Evolutionary conservation across 2,797 vertebrate species (phyloP).

Genomic region (Allochrocebus solatus): DNA sequence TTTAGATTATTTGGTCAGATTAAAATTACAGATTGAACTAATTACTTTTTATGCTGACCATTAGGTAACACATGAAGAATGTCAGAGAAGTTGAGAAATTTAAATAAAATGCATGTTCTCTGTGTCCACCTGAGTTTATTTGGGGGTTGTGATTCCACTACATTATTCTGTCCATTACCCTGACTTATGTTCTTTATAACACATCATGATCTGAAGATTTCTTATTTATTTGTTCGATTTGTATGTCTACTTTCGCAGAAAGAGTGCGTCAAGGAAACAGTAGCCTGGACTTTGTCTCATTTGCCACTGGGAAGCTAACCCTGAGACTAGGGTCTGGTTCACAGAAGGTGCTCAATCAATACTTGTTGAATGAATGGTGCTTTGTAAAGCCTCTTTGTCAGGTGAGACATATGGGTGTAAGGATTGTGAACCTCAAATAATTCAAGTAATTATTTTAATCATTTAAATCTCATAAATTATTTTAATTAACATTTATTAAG

Average conservation of each 20-base stretch:
- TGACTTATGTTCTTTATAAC: background rate
- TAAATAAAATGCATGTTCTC: conserved; percentile 27
- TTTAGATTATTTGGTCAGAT: background rate
- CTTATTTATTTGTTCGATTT: background rate
- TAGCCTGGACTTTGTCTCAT: background rate
- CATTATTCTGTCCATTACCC: background rate
- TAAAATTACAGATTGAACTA: background rate
- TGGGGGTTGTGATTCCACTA: background rate
- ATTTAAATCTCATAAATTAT: background rate
- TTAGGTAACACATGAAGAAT: background rate
- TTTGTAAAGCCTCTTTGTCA: background rate
- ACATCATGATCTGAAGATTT: background rate
- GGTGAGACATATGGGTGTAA: background rate
- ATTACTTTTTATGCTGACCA: background rate
- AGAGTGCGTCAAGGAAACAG: background rate
- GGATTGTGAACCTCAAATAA: background rate
- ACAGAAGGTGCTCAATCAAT: background rate
- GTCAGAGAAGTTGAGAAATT: background rate
- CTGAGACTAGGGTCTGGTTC: background rate
- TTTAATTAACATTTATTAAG: background rate
- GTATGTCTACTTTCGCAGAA: background rate
- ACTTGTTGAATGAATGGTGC: background rate
- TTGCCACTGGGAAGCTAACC: background rate
- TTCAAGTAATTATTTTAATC: background rate
- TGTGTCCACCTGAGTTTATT: background rate